Evolutionary conservation across 2,797 vertebrate genomes (phyloP).

Genomic region (Graptemys geographica): DNA sequence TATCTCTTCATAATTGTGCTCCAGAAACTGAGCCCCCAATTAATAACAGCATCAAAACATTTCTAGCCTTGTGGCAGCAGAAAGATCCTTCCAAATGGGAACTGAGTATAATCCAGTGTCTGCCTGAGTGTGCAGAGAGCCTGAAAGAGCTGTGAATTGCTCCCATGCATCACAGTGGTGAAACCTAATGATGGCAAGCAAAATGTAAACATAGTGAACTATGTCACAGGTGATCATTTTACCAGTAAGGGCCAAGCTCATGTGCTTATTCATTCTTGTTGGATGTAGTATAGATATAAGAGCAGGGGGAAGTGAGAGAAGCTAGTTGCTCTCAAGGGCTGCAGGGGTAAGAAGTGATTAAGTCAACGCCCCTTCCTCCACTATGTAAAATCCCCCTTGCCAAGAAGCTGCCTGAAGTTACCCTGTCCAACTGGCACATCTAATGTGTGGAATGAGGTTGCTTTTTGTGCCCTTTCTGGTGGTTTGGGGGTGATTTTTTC

Average conservation of each 20-base stretch:
- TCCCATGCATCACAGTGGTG: not conserved
- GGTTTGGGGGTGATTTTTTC: slow-evolving; percentile 36
- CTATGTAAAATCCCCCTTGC: not conserved
- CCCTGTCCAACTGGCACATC: not conserved
- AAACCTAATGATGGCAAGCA: not conserved
- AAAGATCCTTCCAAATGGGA: not conserved
- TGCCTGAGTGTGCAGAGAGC: not conserved
- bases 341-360: not conserved
- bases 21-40: not conserved
- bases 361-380: not conserved
- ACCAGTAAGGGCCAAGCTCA: not conserved
- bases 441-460: fast-evolving
- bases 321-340: not conserved
- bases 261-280: not conserved
- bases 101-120: not conserved
- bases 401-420: not conserved
- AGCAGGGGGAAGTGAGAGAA: not conserved
- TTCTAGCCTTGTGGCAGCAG: not conserved
- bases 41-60: not conserved
- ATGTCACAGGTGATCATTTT: not conserved
- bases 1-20: not conserved
- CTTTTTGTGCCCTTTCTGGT: not conserved
- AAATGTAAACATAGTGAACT: not conserved
- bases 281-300: not conserved
- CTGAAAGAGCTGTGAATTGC: not conserved